Conservation (phyloP, 2,113 vertebrate species). For the Merops nubicus region DNA sequence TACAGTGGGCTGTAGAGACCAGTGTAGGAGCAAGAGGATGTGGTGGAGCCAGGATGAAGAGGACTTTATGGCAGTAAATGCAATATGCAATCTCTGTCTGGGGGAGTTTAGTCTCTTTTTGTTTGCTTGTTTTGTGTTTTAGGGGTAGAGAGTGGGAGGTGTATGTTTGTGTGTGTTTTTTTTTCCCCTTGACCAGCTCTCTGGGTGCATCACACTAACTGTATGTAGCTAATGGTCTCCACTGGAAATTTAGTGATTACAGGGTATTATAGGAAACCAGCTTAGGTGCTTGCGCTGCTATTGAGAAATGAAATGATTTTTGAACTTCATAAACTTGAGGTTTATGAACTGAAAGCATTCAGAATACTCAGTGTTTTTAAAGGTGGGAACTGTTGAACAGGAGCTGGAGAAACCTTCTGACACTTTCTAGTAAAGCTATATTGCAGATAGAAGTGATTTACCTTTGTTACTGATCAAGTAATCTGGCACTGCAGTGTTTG, state of each 20-base stretch:
- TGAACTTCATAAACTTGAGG: too few relatives aligned
- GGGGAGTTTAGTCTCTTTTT: neutral
- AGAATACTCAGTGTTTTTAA: neutral
- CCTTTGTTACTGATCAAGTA: neutral
- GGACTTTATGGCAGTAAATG: neutral
- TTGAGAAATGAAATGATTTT: neutral
- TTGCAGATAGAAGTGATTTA: neutral
- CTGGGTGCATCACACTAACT: neutral
- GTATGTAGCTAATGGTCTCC: neutral
- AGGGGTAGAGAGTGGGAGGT: too few relatives aligned
- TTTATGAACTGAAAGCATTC: neutral
- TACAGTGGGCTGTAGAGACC: fast-evolving
- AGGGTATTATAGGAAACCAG: neutral
- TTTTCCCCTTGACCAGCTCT: neutral
- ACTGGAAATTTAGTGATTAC: neutral
- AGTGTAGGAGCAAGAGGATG: fast-evolving
- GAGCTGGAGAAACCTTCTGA: neutral
- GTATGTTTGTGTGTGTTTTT: too few relatives aligned
- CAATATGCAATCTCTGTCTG: neutral
- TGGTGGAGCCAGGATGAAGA: neutral
- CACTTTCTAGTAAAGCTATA: neutral
- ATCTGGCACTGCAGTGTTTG: neutral
- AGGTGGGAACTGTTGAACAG: neutral
- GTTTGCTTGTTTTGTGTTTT: neutral
- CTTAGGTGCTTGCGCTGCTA: neutral